These are phyloP conservation scores for Tyto alba DNA, from an alignment of 2,113 vertebrate genomes.

Conservation along the genomic window DNA sequence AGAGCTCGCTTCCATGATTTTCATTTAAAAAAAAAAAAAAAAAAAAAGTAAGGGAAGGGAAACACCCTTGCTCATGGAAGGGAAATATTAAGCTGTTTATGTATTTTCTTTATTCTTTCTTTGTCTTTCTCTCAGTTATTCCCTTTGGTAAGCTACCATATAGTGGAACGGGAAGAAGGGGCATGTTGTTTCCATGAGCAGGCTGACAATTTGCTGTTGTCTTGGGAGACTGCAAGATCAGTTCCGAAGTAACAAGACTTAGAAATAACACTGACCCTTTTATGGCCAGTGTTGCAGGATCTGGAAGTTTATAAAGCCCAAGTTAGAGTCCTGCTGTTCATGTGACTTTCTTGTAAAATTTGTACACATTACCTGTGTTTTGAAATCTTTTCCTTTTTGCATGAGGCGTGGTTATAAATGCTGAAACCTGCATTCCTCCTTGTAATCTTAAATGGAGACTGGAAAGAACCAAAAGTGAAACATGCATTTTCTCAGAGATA, in stretches of 20 bases:
- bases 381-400: neutral
- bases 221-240: neutral
- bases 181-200: neutral
- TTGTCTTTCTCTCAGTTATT: neutral
- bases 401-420: fast-evolving
- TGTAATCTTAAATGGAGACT: neutral
- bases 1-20: neutral
- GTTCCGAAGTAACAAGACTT: neutral
- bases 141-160: fast-evolving
- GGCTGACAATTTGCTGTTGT: neutral
- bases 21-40: neutral
- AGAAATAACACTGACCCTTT: neutral
- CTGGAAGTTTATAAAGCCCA: neutral
- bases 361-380: neutral
- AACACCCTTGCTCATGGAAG: fast-evolving
- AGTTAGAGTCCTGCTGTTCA: neutral
- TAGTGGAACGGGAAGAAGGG: neutral
- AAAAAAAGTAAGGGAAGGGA: neutral
- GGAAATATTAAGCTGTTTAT: neutral
- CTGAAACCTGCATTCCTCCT: neutral
- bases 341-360: neutral
- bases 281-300: neutral
- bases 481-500: neutral
- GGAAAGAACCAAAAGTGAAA: constrained; percentile 3
- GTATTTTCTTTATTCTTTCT: neutral